A percentile compares a stretch with the other conserved stretches of the same genome.
phyloP scores from a whole-genome alignment of 2,797 vertebrate species.

The Macropus fuliginosus region DNA sequence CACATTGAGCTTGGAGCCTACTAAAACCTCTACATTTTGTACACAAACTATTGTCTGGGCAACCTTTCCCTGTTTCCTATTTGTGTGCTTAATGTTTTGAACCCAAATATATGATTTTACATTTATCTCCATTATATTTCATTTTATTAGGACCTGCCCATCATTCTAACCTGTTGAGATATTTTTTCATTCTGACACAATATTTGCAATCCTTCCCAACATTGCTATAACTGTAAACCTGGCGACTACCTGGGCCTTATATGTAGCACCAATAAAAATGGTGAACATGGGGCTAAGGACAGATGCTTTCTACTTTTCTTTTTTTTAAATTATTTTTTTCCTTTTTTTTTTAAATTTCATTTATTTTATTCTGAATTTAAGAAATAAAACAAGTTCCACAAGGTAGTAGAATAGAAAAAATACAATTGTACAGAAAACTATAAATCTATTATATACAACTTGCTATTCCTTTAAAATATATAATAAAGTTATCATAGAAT shows the following conservation, averaged over 20 bases:
- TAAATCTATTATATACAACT: too few relatives aligned
- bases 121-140: neutral
- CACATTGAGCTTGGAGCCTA: neutral
- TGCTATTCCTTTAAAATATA: too few relatives aligned
- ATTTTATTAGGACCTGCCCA: neutral
- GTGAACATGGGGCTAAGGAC: too few relatives aligned
- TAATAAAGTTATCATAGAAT: too few relatives aligned
- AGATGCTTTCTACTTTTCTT: neutral
- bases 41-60: neutral
- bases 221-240: neutral
- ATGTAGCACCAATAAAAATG: neutral
- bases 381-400: too few relatives aligned
- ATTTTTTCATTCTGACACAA: neutral
- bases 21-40: neutral
- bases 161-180: neutral
- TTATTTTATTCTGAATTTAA: too few relatives aligned
- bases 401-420: too few relatives aligned
- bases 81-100: neutral
- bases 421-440: too few relatives aligned
- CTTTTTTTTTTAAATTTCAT: too few relatives aligned
- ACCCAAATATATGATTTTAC: neutral
- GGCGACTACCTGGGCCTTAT: neutral
- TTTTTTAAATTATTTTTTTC: too few relatives aligned
- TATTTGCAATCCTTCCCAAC: neutral
- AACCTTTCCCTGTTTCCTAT: neutral